Base-by-base conservation (phyloP, 1,140 invertebrate species). In the Gerris buenoi region DNA sequence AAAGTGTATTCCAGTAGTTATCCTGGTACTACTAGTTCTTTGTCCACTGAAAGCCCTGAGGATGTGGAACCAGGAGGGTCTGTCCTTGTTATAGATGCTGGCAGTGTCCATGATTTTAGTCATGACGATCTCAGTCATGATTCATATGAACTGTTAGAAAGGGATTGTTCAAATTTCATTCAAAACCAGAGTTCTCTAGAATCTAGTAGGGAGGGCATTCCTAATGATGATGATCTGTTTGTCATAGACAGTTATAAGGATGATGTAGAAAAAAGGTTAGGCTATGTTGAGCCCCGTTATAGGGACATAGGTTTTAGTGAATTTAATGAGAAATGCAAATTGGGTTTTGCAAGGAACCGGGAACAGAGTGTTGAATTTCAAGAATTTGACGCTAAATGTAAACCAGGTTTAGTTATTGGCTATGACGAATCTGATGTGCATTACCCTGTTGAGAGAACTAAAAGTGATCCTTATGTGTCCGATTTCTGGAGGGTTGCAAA, bases 81-180 rank as follows among this genome's bases (percentile, higher is more conserved):
- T 59, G 71, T 74, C 57, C 63, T 73, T 5, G 70, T 72, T 25
- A 70, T 73, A n/a, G 72, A 73, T 27, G 70, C 69, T 25, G 69
- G 71, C 25, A 73, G 71, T 33, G 73, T 71, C 2, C 67, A 72
- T 63, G 74, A 75, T 46, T 69, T 81, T 28, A 90, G 88, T 1
- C 89, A 91, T 75, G 90, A 93, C 74, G 90, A 93, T 78, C 78
- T 92, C 2, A 91, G 89, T 14, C 90, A 92, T 75, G 90, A 92
- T 76, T 92, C 90, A 70, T 93, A 92, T 76, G 90, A 93, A 73
- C 75, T 92, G 18, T 79, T 92, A 58, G 89, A 93, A 75, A 71
- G 73, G 65, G 74, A 76, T 65, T 69, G 66, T 18, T 22, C 25
- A n/a, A 63, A 65, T 61, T 71, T 68, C 65, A 66, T 60, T 60